Evolutionary conservation across 2,113 vertebrate genomes (phyloP).

Genomic region (Corydoras maculifer): DNA sequence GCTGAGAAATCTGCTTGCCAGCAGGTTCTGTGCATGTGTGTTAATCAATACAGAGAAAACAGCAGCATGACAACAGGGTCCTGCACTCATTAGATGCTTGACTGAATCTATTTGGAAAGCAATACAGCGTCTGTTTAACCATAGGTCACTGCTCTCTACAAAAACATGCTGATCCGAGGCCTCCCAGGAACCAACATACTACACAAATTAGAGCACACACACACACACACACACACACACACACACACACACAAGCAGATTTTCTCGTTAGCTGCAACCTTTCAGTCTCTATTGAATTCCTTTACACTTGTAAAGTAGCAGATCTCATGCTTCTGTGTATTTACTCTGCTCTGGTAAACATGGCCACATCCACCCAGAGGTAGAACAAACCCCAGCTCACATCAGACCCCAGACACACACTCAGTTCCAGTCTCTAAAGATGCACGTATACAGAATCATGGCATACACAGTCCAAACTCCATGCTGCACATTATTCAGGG

Average conservation of each 20-base stretch:
- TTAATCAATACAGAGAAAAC: constrained; percentile 32
- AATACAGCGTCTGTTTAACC: constrained; percentile 18
- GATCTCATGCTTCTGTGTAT: constrained; percentile 15
- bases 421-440: background rate
- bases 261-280: constrained; percentile 23
- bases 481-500: too few relatives aligned
- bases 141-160: constrained; percentile 28
- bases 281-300: constrained; percentile 21
- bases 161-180: constrained; percentile 23
- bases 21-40: constrained; percentile 3
- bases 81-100: constrained; percentile 26
- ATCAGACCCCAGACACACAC: background rate
- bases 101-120: constrained; percentile 18
- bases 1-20: background rate
- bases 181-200: background rate
- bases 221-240: constrained; percentile 18
- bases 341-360: constrained; percentile 14
- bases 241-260: constrained; percentile 12
- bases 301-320: constrained; percentile 6
- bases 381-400: background rate
- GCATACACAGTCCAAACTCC: too few relatives aligned
- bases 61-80: constrained; percentile 26
- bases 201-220: background rate
- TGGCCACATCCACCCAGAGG: background rate
- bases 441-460: too few relatives aligned